Evolutionary conservation across 2,888 invertebrate species (phyloP), one percentile per base, ranked within the genome.

Genomic region (Temnothorax rugatulus): DNA sequence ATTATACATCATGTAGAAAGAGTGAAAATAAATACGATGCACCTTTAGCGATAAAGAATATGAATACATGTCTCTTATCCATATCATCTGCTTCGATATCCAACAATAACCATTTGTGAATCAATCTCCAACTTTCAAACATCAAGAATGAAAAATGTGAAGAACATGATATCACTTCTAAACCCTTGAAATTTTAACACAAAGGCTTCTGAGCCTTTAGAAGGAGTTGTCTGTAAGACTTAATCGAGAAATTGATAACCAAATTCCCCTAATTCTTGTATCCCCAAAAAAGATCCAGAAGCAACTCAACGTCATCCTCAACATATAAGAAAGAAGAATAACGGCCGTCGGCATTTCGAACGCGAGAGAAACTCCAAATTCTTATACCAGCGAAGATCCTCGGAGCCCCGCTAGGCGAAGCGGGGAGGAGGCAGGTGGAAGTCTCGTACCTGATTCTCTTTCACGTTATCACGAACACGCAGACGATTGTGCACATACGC

Each of bases 381-480:
- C 69, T 57, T 25, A 4, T 25, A 4, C 50, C 50, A 9, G 83
- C 79, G 86, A 81, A 88, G 83, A 76, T 68, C 41, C 57, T 82
- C 69, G 81, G 50, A 83, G 47, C 59, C 50, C 68, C 68, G 71
- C 50, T 76, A 83, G 57, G 52, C 38, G 59, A 41, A 79, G 54
- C 44, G 63, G 68, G 34, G 84, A 76, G 85, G 81, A 69, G 77
- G 89, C 90, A 90, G 90, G 90, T 90, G 90, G 86, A 83, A 81
- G 74, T 34, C 76, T 83, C 85, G 82, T 91, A 90, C 91, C 87
- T 91, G 88, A 91, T 91, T 86, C 88, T 86, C 87, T 91, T 91
- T 90, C 86, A 90, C 86, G 89, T 87, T 69, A 79, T 85, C 76
- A 81, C 88, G 73, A 63, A 89, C 83, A 87, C 91, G 84, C 75